Evolutionary conservation across 2,888 invertebrate genomes (phyloP), one percentile per base, ranked within the genome.

Genomic region (Leucoma salicis): DNA sequence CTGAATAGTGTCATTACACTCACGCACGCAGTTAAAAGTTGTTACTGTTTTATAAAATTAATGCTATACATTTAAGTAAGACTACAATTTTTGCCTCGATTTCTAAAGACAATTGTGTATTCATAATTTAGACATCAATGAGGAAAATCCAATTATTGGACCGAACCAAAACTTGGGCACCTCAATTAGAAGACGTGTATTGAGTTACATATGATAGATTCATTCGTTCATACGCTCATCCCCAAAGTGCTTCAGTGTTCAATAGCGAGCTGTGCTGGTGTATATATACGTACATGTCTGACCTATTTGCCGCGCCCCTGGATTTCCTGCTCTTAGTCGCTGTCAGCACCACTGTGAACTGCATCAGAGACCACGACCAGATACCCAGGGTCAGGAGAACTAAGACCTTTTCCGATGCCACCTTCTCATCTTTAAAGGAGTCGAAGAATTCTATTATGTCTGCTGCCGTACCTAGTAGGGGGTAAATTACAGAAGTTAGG

Each of bases 361-460:
- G 98, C 84, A 98, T 92, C 27, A 98, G 90, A 31, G 96, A 96
- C 95, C 97, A 96, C 3, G 97, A 94, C 97, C 97, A 98, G 59
- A 97, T 97, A 1, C 94, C 95, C 54, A 98, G 87, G 0, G 98
- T 97, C 4, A 97, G 90, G 14, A 95, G 93, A 0, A 97, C 96
- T 16, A 98, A 87, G 1, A 95, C 90, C 13, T 93, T 94, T 70
- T 96, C 95, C 0, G 93, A 87, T 0, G 95, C 94, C 31, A 96
- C 95, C 66, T 93, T 94, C 55, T 95, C 94, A 63, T 97, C 97
- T 81, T 96, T 97, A 90, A 98, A 98, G 0, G 97, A 97, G 81
- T 98, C 98, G 83, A 98, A 98, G 86, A 98, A 97, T 78, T 98
- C 98, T 37, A 98, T 97, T 38, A 98, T 98, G 78, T 97, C 98